These are phyloP conservation scores for Teleopsis dalmanni DNA, from an alignment of 1,140 invertebrate genomes.

Conservation along the genomic window DNA sequence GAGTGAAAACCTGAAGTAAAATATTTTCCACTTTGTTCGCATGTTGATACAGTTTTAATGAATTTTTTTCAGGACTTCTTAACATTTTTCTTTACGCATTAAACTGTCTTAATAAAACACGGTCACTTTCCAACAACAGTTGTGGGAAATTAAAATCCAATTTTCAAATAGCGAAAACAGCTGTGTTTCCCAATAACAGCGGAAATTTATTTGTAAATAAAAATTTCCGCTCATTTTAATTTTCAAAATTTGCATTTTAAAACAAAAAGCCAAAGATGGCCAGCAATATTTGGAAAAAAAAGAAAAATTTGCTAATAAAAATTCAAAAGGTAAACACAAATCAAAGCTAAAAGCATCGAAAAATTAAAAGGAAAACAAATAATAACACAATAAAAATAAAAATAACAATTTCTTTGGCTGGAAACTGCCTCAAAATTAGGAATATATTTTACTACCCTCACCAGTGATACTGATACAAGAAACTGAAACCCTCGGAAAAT, in stretches of 20 bases:
- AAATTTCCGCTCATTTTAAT: slow-evolving; percentile 35
- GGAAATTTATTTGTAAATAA: slow-evolving; percentile 24
- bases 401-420: no score
- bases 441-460: neutral
- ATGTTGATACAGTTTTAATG: no score
- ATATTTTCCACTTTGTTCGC: no score
- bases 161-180: slow-evolving; percentile 15
- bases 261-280: neutral
- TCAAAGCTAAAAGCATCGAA: slow-evolving; percentile 20
- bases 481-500: slow-evolving; percentile 19
- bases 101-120: no score
- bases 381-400: neutral
- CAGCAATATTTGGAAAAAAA: neutral
- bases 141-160: slow-evolving; percentile 4
- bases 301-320: slow-evolving; percentile 20
- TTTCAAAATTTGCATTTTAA: slow-evolving; percentile 3
- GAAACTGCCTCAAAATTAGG: neutral
- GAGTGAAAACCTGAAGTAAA: no score
- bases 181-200: slow-evolving; percentile 12
- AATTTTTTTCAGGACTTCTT: no score
- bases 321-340: slow-evolving; percentile 37
- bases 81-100: no score
- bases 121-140: no score
- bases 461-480: slow-evolving; percentile 17
- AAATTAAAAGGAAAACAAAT: neutral